Percentiles rank a stretch among this genome's conserved stretches.
Conservation (phyloP, 2,888 invertebrate species). For the Apodemia duryi region DNA sequence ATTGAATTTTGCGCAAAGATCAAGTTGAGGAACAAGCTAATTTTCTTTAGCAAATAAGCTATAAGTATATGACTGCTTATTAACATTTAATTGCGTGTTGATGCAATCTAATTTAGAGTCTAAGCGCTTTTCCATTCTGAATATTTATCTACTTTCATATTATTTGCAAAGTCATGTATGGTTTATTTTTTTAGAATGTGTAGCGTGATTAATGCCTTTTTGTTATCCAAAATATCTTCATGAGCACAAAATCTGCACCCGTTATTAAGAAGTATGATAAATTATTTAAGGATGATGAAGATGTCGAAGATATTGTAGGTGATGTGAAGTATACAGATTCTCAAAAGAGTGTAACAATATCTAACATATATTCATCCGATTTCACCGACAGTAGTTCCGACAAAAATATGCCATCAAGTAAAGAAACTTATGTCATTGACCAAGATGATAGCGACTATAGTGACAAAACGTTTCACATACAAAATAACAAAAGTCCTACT, state of each 20-base stretch:
- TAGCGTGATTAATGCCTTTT: background rate
- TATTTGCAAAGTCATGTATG: background rate
- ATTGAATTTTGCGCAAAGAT: too few species aligned
- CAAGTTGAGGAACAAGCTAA: too few species aligned
- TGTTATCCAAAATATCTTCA: background rate
- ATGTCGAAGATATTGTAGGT: conserved; percentile 55
- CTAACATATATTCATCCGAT: conserved; percentile 57
- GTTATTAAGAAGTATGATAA: background rate
- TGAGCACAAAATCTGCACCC: conserved; percentile 7
- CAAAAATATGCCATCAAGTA: conserved; percentile 59
- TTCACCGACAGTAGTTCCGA: conserved; percentile 65
- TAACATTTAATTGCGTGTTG: too few species aligned
- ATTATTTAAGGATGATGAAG: conserved; percentile 54
- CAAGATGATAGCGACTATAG: conserved; percentile 56
- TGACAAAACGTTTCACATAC: conserved; percentile 42
- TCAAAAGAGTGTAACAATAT: conserved; percentile 64
- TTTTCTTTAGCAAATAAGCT: too few species aligned
- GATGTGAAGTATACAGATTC: conserved; percentile 60
- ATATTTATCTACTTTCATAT: too few species aligned
- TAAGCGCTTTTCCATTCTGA: too few species aligned
- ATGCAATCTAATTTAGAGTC: too few species aligned
- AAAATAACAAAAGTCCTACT: conserved; percentile 37
- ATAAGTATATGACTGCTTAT: too few species aligned
- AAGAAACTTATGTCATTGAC: conserved; percentile 63
- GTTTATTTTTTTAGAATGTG: background rate